A percentile compares a stretch with the other conserved stretches of the same genome.
These are phyloP conservation scores for Mormyrops boulengeri DNA, from an alignment of 2,797 vertebrate genomes.

Conservation along the genomic window DNA sequence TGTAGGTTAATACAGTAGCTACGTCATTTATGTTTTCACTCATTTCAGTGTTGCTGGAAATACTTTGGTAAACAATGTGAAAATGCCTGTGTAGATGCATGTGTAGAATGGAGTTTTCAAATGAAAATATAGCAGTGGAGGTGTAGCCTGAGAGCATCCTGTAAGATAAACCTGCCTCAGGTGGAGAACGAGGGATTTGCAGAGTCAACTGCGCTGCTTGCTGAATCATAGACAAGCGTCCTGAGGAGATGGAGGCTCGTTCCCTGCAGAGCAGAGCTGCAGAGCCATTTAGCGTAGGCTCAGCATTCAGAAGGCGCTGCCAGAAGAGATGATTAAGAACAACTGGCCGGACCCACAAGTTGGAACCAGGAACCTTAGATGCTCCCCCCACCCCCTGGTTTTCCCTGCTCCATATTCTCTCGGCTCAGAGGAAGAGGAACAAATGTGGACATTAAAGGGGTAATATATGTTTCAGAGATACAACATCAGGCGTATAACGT, in stretches of 20 bases:
- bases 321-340: constrained; percentile 1
- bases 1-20: not conserved
- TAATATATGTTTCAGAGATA: constrained; percentile 18
- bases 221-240: not conserved
- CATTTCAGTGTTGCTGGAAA: not conserved
- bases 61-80: not conserved
- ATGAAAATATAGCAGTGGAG: not conserved
- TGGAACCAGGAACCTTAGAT: not conserved
- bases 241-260: not conserved
- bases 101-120: not conserved
- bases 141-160: not conserved
- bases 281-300: not conserved
- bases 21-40: not conserved
- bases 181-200: not conserved
- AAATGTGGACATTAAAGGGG: constrained; percentile 20
- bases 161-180: not conserved
- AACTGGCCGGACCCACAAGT: not conserved
- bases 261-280: not conserved
- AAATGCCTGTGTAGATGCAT: not conserved
- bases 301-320: constrained; percentile 6
- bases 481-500: constrained; percentile 15
- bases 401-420: constrained; percentile 9
- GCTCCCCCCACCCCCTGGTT: not conserved
- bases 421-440: constrained; percentile 1
- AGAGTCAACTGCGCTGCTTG: not conserved